Conservation (phyloP, 2,888 invertebrate species). For the Campopleginae sp. region DNA sequence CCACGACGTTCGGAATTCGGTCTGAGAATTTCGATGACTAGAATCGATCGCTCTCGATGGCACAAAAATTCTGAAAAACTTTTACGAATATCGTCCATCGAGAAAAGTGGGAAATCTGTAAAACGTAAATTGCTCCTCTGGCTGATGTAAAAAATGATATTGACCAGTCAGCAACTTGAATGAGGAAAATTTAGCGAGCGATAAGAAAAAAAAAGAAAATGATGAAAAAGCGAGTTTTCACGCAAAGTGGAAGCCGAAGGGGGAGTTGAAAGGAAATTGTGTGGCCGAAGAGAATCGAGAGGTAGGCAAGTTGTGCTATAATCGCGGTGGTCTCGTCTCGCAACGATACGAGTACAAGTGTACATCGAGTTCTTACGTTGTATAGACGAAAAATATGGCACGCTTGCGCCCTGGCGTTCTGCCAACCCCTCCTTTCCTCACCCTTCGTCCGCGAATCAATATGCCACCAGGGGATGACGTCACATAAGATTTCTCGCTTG, state of each 20-base stretch:
- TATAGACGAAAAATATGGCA: not conserved
- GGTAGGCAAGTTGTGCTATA: conserved; percentile 39
- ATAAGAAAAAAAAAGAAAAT: not conserved
- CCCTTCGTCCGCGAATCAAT: conserved; percentile 73
- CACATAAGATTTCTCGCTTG: conserved; percentile 59
- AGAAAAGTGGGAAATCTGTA: not conserved
- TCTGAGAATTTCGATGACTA: too few relatives aligned
- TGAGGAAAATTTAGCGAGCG: not conserved
- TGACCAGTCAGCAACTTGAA: conserved; percentile 6
- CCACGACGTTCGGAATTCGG: too few relatives aligned
- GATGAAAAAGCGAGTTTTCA: conserved; percentile 8
- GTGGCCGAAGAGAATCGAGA: conserved; percentile 17
- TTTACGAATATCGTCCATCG: not conserved
- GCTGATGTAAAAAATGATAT: not conserved
- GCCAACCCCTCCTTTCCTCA: conserved; percentile 54
- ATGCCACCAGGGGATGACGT: conserved; percentile 73
- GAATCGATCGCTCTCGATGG: too few relatives aligned
- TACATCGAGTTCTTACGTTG: conserved; percentile 4
- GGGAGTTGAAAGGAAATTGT: conserved; percentile 1
- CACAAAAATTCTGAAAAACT: too few relatives aligned
- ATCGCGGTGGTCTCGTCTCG: conserved; percentile 53
- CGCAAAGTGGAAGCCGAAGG: not conserved
- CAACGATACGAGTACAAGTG: conserved; percentile 32
- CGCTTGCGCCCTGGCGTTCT: conserved; percentile 55
- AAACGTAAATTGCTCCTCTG: not conserved